Evolutionary conservation across 2,113 vertebrate genomes (phyloP).

Genomic region (Chunga burmeisteri): DNA sequence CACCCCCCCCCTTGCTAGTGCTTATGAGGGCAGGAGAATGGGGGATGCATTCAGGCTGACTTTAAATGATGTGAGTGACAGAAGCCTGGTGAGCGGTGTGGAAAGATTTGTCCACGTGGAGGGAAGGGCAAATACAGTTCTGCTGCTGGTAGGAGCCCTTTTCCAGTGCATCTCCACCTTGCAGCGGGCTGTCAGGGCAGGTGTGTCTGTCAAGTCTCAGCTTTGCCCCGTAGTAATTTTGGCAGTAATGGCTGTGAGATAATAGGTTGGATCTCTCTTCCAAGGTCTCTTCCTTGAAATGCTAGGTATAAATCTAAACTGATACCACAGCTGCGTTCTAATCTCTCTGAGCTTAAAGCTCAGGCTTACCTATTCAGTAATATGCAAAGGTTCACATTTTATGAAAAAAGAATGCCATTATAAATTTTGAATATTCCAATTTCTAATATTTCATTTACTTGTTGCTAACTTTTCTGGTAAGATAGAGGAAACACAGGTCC

Average conservation of each 20-base stretch:
- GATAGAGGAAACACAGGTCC: background rate
- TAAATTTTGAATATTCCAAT: background rate
- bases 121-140: background rate
- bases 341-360: background rate
- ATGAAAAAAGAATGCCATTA: background rate
- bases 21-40: background rate
- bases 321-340: background rate
- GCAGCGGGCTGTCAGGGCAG: rapidly evolving
- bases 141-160: background rate
- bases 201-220: background rate
- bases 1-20: background rate
- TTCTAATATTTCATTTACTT: background rate
- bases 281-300: background rate
- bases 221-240: background rate
- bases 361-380: background rate
- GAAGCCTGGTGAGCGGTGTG: background rate
- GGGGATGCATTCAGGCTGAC: background rate
- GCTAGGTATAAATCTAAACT: background rate
- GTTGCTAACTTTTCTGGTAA: background rate
- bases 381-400: background rate
- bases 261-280: background rate
- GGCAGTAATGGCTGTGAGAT: background rate
- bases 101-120: background rate
- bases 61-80: background rate
- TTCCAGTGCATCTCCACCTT: background rate